Evolutionary conservation across 2,113 vertebrate species (phyloP), one percentile per base, ranked within the genome.

Genomic region (Dissostichus mawsoni): DNA sequence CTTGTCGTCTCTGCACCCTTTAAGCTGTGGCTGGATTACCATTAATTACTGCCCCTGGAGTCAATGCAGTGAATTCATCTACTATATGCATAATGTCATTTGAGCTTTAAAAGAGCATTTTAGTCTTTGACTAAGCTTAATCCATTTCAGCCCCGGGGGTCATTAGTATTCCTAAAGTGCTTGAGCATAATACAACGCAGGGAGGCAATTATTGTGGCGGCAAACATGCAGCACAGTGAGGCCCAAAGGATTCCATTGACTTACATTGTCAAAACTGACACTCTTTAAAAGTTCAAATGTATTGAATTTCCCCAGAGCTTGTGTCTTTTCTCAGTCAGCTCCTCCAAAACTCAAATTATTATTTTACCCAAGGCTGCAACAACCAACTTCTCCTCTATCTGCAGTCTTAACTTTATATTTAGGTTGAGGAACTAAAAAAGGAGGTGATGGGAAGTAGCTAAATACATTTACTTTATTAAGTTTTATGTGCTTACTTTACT

Each of bases 61-160:
- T 76, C 64, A 25, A 25, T 51, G 61, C 59, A 51, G 53, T 53
- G 55, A 74, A 76, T 78, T 48, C 64, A 79, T 81, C 57, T 44
- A 29, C 52, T 61, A 53, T 41, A 51, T 66, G 18, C 62, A 23
- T 62, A 82, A 74, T 70, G 51, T 62, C 55, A 23, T 45, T 63
- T 44, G 16, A 74, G 47, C 47, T 74, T 63, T 50, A 36, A 84
- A 87, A 65, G 8, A 65, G n/a, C 23, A 44, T 69, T 76, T 82
- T 33, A 79, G 41, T 59, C 73, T 79, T 52, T 71, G 70, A 75
- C 29, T 7, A 36, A 14, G 52, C 18, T 48, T 64, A 70, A 81
- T 72, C 48, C 33, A 45, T 71, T 64, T 75, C 70, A 82, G 52
- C 29, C 57, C 17, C 65, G 3, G 6, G 74, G 53, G 58, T 48